Percentiles rank a stretch among this genome's conserved stretches.
Evolutionary conservation across 92 coral and sea anemone genomes (phyloP).

Genomic region (Umimayanthus kanabou): DNA sequence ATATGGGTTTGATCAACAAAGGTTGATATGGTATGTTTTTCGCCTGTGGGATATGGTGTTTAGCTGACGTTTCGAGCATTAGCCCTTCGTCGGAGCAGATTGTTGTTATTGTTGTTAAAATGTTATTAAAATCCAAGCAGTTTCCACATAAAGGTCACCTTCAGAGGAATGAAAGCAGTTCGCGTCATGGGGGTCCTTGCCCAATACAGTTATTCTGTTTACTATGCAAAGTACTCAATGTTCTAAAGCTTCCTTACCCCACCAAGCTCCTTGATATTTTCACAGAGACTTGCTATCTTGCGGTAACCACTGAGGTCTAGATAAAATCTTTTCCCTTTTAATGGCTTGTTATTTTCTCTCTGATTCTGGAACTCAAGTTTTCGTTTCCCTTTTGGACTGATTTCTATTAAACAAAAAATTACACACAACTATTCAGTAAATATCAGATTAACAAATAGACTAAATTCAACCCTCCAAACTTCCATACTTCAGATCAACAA

Average conservation of each 20-base stretch:
- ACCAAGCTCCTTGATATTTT: slow-evolving; percentile 77
- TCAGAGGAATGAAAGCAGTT: no score
- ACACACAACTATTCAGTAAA: neutral
- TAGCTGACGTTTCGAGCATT: no score
- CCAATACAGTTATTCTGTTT: neutral
- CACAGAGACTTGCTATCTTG: slow-evolving; percentile 57
- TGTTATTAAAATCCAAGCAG: no score
- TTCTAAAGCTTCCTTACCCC: slow-evolving; percentile 71
- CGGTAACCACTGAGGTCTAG: slow-evolving; percentile 82
- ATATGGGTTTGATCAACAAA: no score
- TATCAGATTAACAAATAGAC: neutral
- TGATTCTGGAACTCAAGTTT: slow-evolving; percentile 81
- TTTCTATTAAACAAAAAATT: slow-evolving; percentile 49
- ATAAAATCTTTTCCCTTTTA: slow-evolving; percentile 79
- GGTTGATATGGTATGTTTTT: no score
- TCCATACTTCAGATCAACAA: no score
- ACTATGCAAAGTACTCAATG: neutral
- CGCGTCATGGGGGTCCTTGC: no score
- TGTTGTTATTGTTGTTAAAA: no score
- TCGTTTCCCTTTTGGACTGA: slow-evolving; percentile 95
- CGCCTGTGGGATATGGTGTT: no score
- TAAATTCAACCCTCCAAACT: neutral
- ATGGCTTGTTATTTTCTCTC: slow-evolving; percentile 58
- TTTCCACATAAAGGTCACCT: no score
- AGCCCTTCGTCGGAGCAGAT: no score